These are phyloP conservation scores for Anomalospiza imberbis DNA, from an alignment of 2,797 vertebrate genomes.

Conservation along the genomic window DNA sequence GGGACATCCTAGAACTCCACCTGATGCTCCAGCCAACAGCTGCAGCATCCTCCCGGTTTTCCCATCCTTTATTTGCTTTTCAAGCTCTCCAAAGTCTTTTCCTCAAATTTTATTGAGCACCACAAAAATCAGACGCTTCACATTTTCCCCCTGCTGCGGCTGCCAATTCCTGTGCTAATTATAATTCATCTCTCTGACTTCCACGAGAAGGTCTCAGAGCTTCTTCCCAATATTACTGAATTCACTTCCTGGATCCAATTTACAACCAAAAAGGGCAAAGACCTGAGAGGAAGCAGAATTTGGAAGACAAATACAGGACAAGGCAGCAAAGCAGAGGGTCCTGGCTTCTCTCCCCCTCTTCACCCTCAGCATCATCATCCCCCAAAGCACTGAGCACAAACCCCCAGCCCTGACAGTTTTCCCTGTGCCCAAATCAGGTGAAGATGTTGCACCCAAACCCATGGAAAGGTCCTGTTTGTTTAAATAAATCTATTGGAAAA, in stretches of 20 bases:
- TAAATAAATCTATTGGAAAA: neutral
- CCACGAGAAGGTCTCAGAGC: neutral
- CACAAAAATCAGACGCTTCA: neutral
- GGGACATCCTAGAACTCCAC: neutral
- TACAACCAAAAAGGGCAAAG: neutral
- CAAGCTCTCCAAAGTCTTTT: neutral
- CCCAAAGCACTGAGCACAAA: neutral
- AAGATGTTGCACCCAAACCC: neutral
- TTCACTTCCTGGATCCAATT: neutral
- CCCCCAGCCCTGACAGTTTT: too few relatives aligned
- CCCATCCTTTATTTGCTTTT: neutral
- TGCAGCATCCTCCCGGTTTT: neutral
- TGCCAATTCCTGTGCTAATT: constrained; percentile 46
- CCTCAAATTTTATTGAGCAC: neutral
- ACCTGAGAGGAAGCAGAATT: neutral
- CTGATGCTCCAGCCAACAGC: neutral
- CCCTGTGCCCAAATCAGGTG: neutral
- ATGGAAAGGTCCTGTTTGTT: neutral
- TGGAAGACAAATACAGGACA: fast-evolving
- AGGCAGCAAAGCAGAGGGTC: neutral
- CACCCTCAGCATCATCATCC: neutral
- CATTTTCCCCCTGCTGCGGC: neutral
- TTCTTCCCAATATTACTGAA: neutral
- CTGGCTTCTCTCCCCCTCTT: neutral
- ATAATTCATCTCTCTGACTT: constrained; percentile 26